A percentile compares a stretch with the other conserved stretches of the same genome.
Evolutionary conservation across 1,140 invertebrate species (phyloP).

Genomic region (Danaus melanippus): DNA sequence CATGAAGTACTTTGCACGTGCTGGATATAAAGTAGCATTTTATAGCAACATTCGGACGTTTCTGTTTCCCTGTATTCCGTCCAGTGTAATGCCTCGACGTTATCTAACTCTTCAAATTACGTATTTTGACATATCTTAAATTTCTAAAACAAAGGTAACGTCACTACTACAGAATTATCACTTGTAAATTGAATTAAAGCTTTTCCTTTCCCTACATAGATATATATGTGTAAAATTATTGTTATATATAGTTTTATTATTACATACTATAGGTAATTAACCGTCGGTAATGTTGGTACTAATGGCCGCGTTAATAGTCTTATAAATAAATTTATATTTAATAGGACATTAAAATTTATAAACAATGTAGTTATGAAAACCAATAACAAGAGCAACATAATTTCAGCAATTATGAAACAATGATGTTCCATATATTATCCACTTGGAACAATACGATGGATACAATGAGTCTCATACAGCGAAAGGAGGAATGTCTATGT

Average conservation of each 20-base stretch:
- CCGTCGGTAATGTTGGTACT: too few relatives aligned
- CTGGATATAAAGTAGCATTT: conserved; percentile 33
- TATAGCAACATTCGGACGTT: conserved; percentile 23
- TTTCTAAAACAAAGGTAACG: conserved; percentile 1
- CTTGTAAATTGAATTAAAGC: too few relatives aligned
- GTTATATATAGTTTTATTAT: too few relatives aligned
- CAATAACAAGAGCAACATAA: conserved; percentile 8
- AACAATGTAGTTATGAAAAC: conserved; percentile 1
- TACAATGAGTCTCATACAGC: conserved; percentile 14
- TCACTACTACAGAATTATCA: neutral
- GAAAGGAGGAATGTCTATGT: conserved; percentile 19
- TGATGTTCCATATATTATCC: conserved; percentile 16
- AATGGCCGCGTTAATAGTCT: too few relatives aligned
- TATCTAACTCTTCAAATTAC: conserved; percentile 18
- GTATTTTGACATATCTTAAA: conserved; percentile 14
- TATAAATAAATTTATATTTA: too few relatives aligned
- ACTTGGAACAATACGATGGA: conserved; percentile 19
- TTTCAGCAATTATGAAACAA: conserved; percentile 15
- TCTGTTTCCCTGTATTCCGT: conserved; percentile 19
- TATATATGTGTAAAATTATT: too few relatives aligned
- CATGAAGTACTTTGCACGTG: conserved; percentile 29
- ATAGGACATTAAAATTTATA: too few relatives aligned
- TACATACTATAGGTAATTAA: too few relatives aligned
- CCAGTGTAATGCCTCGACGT: conserved; percentile 20
- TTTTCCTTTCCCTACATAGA: too few relatives aligned